Evolutionary conservation across 2,888 invertebrate species (phyloP), one percentile per base, ranked within the genome.

Genomic region (Pyrocoelia pectoralis): DNA sequence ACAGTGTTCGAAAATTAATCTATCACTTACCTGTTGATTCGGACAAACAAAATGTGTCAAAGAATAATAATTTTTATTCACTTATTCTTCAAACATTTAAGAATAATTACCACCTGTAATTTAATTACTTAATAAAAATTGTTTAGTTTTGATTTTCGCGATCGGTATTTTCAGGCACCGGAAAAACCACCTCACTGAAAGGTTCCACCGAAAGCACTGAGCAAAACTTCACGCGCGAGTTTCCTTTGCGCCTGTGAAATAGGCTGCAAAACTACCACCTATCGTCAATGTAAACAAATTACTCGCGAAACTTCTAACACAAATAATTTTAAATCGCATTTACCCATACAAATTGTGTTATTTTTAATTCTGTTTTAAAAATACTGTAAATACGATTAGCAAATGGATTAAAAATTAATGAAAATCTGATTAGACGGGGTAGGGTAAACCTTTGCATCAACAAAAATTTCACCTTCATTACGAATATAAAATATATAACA

Each of bases 191-290:
- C 56, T 38, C 19, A 14, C 41, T 33, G 50, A 15, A 50, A 56
- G 41, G 29, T 51, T 56, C 38, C 61, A 51, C 24, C 24, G 24
- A 6, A 6, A 24, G 24, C 6, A 24, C 24, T 24, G 24, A 24
- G 6, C 24, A 24, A 24, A 24, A 6, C n/a, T 24, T 24, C 6
- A 24, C 24, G 19, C 41, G 51, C 61, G 56, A 51, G 43, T 43
- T 52, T 58, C 49, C 15, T 19, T 40, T 61, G 61, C 61, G 61
- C 61, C 61, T 61, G 61, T 51, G 56, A 28, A 61, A 51, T 61
- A 56, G 61, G 56, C 56, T 55, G 50, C 55, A 61, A 56, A 48
- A 51, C 61, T 56, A 52, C 58, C 58, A 46, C 46, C 46, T 28
- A 52, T 41, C 58, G 50, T 46, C 46, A 29, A 13, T 29, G 58